Evolutionary conservation across 2,797 vertebrate species (phyloP).

Genomic region (Sebastiscus tertius): DNA sequence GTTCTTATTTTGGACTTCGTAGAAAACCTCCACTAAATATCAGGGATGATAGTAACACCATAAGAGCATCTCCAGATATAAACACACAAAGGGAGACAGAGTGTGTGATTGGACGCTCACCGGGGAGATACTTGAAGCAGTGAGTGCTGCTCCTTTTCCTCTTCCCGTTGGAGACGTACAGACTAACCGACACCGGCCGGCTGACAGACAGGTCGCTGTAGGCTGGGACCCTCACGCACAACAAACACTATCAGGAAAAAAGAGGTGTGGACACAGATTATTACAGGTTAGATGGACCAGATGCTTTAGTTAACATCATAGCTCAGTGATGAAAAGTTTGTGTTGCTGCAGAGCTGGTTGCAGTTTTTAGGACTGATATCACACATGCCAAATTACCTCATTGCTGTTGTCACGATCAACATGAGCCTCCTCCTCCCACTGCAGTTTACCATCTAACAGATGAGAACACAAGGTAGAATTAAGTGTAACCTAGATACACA

Average conservation of each 20-base stretch:
- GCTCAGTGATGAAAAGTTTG: not conserved
- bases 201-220: constrained; percentile 88
- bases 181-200: constrained; percentile 87
- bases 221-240: constrained; percentile 87
- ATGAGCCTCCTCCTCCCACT: constrained; percentile 93
- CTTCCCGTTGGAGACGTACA: constrained; percentile 92
- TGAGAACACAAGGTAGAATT: constrained; percentile 7
- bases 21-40: not conserved
- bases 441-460: constrained; percentile 89
- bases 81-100: not conserved
- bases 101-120: constrained; percentile 71
- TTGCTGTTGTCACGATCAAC: constrained; percentile 90
- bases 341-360: not conserved
- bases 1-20: not conserved
- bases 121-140: constrained; percentile 91
- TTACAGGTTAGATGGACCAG: not conserved
- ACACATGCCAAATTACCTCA: constrained; percentile 79
- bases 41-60: too few relatives aligned
- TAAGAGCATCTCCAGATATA: not conserved
- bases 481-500: not conserved
- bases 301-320: not conserved
- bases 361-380: not conserved
- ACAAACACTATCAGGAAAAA: constrained; percentile 75
- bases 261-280: not conserved
- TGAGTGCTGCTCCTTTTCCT: constrained; percentile 92